These are phyloP conservation scores for Drosophila albomicans DNA, from an alignment of 1,140 invertebrate species.

Conservation along the genomic window DNA sequence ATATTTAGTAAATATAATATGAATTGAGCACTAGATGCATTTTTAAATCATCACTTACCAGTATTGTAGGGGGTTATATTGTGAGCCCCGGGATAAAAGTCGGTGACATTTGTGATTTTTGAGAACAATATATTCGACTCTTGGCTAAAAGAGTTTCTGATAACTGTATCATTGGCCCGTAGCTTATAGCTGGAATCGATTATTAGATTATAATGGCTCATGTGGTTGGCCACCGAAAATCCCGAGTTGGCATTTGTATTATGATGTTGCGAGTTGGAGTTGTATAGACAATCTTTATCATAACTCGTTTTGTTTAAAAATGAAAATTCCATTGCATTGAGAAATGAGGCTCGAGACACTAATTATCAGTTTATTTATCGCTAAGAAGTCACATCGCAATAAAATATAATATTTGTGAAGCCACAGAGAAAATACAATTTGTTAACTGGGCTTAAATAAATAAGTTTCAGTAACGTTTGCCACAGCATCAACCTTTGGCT, in stretches of 20 bases:
- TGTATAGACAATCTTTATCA: constrained; percentile 73
- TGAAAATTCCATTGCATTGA: constrained; percentile 77
- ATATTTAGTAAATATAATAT: not conserved
- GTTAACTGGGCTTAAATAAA: constrained; percentile 76
- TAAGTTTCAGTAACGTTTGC: constrained; percentile 73
- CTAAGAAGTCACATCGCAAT: constrained; percentile 58
- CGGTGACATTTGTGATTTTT: constrained; percentile 72
- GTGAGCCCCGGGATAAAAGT: constrained; percentile 67
- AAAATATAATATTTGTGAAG: constrained; percentile 59
- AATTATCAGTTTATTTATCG: constrained; percentile 27
- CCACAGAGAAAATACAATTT: constrained; percentile 62
- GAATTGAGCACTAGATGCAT: not conserved
- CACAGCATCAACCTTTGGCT: constrained; percentile 66
- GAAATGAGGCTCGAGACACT: constrained; percentile 32
- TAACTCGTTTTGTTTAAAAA: constrained; percentile 71
- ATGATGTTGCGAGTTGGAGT: constrained; percentile 57
- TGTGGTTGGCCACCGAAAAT: constrained; percentile 64
- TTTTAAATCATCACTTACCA: constrained; percentile 40
- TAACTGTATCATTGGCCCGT: constrained; percentile 67
- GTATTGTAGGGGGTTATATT: constrained; percentile 65
- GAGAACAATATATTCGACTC: constrained; percentile 73
- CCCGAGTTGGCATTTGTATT: constrained; percentile 54
- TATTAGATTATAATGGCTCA: constrained; percentile 71
- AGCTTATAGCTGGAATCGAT: constrained; percentile 70
- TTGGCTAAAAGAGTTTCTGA: constrained; percentile 63